Evolutionary conservation across 92 coral and sea anemone genomes (phyloP).

Genomic region (Micromussa lordhowensis): DNA sequence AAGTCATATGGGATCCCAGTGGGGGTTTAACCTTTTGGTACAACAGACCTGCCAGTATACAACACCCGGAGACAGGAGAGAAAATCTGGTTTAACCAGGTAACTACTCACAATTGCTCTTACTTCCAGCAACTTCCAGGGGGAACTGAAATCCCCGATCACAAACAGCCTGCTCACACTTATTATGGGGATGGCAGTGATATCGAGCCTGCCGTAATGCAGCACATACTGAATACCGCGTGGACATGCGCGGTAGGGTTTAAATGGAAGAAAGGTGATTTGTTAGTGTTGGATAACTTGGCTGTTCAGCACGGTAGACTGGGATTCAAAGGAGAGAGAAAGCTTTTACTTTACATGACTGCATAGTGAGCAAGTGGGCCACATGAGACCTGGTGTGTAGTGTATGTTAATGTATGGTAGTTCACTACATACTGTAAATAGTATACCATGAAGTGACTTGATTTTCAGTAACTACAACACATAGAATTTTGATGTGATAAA

Average conservation of each 20-base stretch:
- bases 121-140: slow-evolving; percentile 31
- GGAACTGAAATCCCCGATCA: slow-evolving; percentile 45
- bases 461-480: too few relatives aligned
- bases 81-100: slow-evolving; percentile 60
- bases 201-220: slow-evolving; percentile 54
- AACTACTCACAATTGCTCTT: slow-evolving; percentile 17
- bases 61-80: slow-evolving; percentile 51
- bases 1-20: slow-evolving; percentile 43
- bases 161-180: slow-evolving; percentile 51
- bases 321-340: slow-evolving; percentile 52
- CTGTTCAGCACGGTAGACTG: slow-evolving; percentile 50
- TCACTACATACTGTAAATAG: neutral
- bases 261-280: slow-evolving; percentile 54
- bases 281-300: slow-evolving; percentile 55
- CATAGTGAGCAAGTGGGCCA: neutral
- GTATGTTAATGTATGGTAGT: neutral
- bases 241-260: slow-evolving; percentile 69
- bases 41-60: slow-evolving; percentile 43
- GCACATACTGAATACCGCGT: slow-evolving; percentile 45
- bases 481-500: too few relatives aligned
- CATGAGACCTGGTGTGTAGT: neutral
- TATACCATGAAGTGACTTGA: too few relatives aligned
- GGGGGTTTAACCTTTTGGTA: slow-evolving; percentile 50
- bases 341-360: slow-evolving; percentile 12
- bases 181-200: slow-evolving; percentile 61